These are phyloP conservation scores for Eumeta japonica DNA, from an alignment of 1,140 invertebrate species.

Conservation along the genomic window DNA sequence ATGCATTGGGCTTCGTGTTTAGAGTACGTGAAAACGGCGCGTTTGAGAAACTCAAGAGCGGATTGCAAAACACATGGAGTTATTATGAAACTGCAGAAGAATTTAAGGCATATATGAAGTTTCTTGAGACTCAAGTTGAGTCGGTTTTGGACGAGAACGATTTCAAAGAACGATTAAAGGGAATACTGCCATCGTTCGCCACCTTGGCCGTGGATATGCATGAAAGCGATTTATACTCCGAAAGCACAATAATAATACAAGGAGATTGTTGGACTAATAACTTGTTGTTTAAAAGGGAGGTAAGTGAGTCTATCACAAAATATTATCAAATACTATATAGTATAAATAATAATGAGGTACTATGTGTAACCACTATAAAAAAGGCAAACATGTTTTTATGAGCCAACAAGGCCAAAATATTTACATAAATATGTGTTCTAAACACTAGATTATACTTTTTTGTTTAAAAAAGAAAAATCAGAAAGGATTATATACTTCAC, in stretches of 20 bases:
- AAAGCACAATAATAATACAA: neutral
- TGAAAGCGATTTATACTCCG: neutral
- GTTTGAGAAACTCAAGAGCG: neutral
- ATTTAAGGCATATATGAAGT: neutral
- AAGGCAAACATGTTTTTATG: too few relatives aligned
- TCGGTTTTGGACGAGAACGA: neutral
- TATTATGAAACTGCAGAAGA: neutral
- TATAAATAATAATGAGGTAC: too few relatives aligned
- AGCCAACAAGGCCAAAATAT: too few relatives aligned
- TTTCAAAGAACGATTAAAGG: neutral
- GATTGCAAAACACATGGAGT: neutral
- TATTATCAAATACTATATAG: too few relatives aligned
- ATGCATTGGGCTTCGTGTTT: neutral
- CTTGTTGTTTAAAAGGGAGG: neutral
- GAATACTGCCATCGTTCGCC: neutral
- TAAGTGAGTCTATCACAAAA: too few relatives aligned
- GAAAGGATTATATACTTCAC: too few relatives aligned
- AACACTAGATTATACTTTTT: too few relatives aligned
- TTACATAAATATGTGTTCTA: too few relatives aligned
- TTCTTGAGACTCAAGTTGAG: neutral
- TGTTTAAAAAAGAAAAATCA: too few relatives aligned
- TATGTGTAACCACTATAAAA: too few relatives aligned
- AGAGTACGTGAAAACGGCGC: neutral
- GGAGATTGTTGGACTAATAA: slow-evolving; percentile 1
- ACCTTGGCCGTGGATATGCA: neutral